Base-by-base conservation (phyloP, 2,888 invertebrate genomes). In the Globia sparganii region DNA sequence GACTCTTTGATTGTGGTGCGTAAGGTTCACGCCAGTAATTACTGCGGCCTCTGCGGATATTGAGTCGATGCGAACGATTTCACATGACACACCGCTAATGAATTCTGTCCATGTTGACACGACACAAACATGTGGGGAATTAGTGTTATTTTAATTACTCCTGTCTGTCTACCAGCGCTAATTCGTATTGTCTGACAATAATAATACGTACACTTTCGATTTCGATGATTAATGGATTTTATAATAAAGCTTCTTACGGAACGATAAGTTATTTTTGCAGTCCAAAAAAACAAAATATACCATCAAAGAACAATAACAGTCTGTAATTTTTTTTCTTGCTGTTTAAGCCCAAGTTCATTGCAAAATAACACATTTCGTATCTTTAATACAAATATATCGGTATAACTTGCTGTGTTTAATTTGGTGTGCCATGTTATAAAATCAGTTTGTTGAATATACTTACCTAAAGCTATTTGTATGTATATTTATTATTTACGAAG, bases 51-150 rank as follows among this genome's bases (percentile, higher is more conserved):
- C 78, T 77, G 84, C 84, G 84, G 76, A 84, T 84, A 84, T 82
- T 82, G 85, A 83, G 86, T 88, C 87, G 91, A 86, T 88, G 81
- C 78, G 78, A 89, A 87, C 84, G 87, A 89, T 90, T 90, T 89
- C 90, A 91, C 93, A 91, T 94, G 94, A 94, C 94, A 93, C 90
- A 91, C 90, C 91, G 88, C 89, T 96, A 96, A 96, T 96, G 94
- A 95, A 95, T 94, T 94, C 94, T 95, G 96, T 95, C 95, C 85
- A 88, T 89, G 86, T 91, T 94, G 95, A 94, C 93, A 90, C 90
- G 92, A 92, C 91, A 91, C 89, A 91, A 92, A 92, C 90, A 88
- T 88, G 87, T 86, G 86, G 89, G 90, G 88, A 92, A 93, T 94
- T 93, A 92, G 91, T 90, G 90, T 91, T 90, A 91, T 92, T 94